Evolutionary conservation across 2,113 vertebrate genomes (phyloP).

Genomic region (Antennarius striatus): DNA sequence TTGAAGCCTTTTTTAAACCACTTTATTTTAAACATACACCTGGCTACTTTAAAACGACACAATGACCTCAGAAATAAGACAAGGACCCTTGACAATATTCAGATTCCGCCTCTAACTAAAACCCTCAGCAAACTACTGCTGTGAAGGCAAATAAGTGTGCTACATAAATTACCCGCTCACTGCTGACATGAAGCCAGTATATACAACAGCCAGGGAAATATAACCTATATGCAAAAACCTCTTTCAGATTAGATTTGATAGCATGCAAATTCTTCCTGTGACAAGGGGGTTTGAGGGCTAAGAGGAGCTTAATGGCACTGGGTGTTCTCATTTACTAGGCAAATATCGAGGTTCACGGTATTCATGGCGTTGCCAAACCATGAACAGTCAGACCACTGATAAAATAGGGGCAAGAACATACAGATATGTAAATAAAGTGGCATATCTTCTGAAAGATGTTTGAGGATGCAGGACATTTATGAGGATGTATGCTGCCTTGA

Average conservation of each 20-base stretch:
- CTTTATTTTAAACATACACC: constrained; percentile 53
- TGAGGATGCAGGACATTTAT: constrained; percentile 46
- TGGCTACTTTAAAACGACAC: constrained; percentile 45
- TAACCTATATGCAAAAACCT: constrained; percentile 73
- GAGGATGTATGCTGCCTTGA: constrained; percentile 53
- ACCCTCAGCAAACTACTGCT: constrained; percentile 39
- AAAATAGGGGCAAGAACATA: constrained; percentile 57
- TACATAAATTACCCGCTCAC: constrained; percentile 61
- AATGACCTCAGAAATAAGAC: constrained; percentile 38
- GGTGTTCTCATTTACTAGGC: constrained; percentile 74
- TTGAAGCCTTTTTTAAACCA: constrained; percentile 32
- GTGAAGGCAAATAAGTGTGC: constrained; percentile 70
- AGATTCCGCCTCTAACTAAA: constrained; percentile 44
- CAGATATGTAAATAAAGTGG: constrained; percentile 66
- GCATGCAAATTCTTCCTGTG: constrained; percentile 68
- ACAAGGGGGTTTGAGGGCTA: constrained; percentile 43
- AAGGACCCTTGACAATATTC: constrained; percentile 32
- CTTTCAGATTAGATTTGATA: constrained; percentile 73
- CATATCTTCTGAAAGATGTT: constrained; percentile 53
- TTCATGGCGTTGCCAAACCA: constrained; percentile 61
- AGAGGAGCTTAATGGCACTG: constrained; percentile 57
- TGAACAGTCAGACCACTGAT: constrained; percentile 66
- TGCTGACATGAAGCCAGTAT: constrained; percentile 46
- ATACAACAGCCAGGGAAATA: constrained; percentile 65
- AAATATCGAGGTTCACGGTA: constrained; percentile 70